A percentile compares a stretch with the other conserved stretches of the same genome.
phyloP scores from a whole-genome alignment of 2,113 vertebrate species.

The Neogobius melanostomus region DNA sequence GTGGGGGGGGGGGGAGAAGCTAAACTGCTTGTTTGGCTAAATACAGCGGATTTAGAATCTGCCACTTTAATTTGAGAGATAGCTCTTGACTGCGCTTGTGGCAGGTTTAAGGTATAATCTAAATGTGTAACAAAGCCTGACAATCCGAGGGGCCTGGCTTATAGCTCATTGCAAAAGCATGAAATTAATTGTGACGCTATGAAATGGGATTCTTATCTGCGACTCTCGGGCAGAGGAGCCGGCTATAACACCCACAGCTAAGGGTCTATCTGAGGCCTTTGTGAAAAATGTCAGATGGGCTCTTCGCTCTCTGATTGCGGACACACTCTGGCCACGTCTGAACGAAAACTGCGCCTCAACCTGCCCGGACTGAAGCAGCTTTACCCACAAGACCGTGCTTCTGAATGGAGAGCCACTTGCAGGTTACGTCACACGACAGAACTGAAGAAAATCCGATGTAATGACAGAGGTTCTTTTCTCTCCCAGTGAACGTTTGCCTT shows the following conservation, averaged over 20 bases:
- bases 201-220: conserved; percentile 78
- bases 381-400: conserved; percentile 61
- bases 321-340: conserved; percentile 56
- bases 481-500: conserved; percentile 7
- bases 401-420: conserved; percentile 52
- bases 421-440: conserved; percentile 3
- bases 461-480: background rate
- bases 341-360: conserved; percentile 43
- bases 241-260: conserved; percentile 41
- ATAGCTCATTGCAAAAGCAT: conserved; percentile 65
- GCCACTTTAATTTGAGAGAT: conserved; percentile 73
- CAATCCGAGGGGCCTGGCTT: conserved; percentile 61
- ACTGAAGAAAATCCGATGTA: conserved; percentile 1
- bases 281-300: conserved; percentile 25
- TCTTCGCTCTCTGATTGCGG: conserved; percentile 62
- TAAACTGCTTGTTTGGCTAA: conserved; percentile 74
- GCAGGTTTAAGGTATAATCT: conserved; percentile 74
- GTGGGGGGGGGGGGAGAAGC: conserved; percentile 40
- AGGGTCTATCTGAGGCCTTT: conserved; percentile 26
- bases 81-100: conserved; percentile 61
- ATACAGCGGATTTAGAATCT: conserved; percentile 72
- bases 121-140: conserved; percentile 75
- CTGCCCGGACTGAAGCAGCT: conserved; percentile 56
- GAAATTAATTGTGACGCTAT: conserved; percentile 75
- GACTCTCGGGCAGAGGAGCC: conserved; percentile 42